Percentiles rank a stretch among this genome's conserved stretches.
These are phyloP conservation scores for Drosophila bocqueti DNA, from an alignment of 1,140 invertebrate genomes.

Conservation along the genomic window DNA sequence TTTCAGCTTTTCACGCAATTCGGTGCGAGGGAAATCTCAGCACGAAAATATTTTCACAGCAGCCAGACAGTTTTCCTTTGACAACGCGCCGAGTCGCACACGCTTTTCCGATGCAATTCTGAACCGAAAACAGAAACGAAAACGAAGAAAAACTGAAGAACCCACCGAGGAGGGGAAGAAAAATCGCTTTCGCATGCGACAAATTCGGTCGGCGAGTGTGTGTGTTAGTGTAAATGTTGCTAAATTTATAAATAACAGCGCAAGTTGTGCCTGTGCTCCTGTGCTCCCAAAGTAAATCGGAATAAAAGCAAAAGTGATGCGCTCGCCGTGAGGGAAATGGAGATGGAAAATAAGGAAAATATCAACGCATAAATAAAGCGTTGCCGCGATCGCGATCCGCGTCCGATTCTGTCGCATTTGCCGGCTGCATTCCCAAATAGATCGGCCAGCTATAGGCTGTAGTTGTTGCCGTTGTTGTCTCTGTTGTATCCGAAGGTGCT, in stretches of 20 bases:
- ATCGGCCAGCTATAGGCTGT: conserved; percentile 31
- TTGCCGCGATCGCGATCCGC: conserved; percentile 33
- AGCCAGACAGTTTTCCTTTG: conserved; percentile 76
- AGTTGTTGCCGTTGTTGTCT: background rate
- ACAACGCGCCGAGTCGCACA: conserved; percentile 81
- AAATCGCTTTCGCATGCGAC: conserved; percentile 66
- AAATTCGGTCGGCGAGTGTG: conserved; percentile 39
- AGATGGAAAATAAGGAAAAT: conserved; percentile 58
- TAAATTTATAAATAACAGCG: conserved; percentile 80
- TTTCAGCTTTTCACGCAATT: conserved; percentile 47
- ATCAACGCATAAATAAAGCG: conserved; percentile 77
- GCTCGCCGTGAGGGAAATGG: conserved; percentile 37
- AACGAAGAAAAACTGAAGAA: conserved; percentile 19
- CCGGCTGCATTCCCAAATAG: conserved; percentile 58
- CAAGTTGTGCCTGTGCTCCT: conserved; percentile 35
- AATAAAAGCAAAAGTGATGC: conserved; percentile 51
- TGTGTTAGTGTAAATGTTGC: conserved; percentile 60
- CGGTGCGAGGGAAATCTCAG: conserved; percentile 60
- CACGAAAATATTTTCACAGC: conserved; percentile 63
- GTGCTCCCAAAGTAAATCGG: conserved; percentile 45
- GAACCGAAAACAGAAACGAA: conserved; percentile 13
- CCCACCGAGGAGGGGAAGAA: background rate
- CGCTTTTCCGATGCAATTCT: conserved; percentile 30
- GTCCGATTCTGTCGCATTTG: conserved; percentile 47
- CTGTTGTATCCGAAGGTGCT: conserved; percentile 15